These are phyloP conservation scores for Laupala kohalensis DNA, from an alignment of 1,140 invertebrate species.

Conservation along the genomic window DNA sequence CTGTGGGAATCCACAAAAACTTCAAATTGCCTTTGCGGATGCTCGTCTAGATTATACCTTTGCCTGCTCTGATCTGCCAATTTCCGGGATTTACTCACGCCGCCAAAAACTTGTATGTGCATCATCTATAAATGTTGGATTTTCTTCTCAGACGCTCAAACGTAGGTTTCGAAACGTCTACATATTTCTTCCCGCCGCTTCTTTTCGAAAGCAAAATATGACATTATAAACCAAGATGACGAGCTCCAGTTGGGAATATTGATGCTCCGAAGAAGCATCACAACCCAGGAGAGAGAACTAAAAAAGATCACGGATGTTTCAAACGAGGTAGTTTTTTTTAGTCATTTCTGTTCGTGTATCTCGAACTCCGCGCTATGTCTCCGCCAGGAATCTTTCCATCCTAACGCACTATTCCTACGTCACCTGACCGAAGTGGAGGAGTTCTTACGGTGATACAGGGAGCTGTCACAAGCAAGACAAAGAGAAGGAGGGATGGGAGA, in stretches of 20 bases:
- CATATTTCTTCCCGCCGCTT: neutral
- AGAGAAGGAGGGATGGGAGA: no score
- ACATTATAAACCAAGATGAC: neutral
- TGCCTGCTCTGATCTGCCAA: neutral
- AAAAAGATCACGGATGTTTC: neutral
- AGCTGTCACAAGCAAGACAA: no score
- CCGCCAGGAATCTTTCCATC: no score
- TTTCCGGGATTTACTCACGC: neutral
- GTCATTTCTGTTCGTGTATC: neutral
- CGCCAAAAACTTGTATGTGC: neutral
- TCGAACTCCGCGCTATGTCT: no score
- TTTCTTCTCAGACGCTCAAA: neutral
- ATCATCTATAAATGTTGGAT: neutral
- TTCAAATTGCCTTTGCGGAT: neutral
- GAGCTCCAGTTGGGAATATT: neutral
- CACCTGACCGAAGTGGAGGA: no score
- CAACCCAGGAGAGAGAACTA: neutral
- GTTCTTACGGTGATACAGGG: no score
- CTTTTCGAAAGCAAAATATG: neutral
- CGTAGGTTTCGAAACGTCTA: neutral
- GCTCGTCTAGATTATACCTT: neutral
- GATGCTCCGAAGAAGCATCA: neutral
- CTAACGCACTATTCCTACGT: no score
- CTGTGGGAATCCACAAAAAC: neutral
- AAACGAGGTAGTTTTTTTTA: neutral